Percentiles rank a stretch among this genome's conserved stretches.
These are phyloP conservation scores for Muschampia plurimacula DNA, from an alignment of 2,888 invertebrate genomes.

Conservation along the genomic window DNA sequence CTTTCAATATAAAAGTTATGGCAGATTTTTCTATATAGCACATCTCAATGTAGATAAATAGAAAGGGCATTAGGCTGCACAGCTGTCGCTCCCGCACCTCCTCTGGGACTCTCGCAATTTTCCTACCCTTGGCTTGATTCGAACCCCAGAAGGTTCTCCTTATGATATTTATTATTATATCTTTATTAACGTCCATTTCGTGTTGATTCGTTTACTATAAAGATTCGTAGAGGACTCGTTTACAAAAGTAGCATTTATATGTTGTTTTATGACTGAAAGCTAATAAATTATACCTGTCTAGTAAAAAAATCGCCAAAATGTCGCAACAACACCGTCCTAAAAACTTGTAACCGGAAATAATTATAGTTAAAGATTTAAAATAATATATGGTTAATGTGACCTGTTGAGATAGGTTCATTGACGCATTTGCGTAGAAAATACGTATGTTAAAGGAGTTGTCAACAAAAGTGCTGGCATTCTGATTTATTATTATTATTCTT, in stretches of 20 bases:
- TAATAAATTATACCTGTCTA: conserved; percentile 70
- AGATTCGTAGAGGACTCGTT: conserved; percentile 68
- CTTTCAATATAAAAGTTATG: conserved; percentile 48
- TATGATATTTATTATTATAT: conserved; percentile 83
- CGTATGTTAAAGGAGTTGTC: neutral
- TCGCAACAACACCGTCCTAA: conserved; percentile 33
- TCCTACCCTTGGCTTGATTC: conserved; percentile 83
- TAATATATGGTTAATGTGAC: neutral
- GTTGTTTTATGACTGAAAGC: conserved; percentile 64
- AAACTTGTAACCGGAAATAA: conserved; percentile 29
- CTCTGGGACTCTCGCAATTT: conserved; percentile 81
- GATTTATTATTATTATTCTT: neutral
- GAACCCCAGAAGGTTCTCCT: conserved; percentile 77
- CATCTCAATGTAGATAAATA: conserved; percentile 80
- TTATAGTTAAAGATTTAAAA: neutral
- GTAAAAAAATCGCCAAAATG: conserved; percentile 60
- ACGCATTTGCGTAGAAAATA: neutral
- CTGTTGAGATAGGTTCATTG: neutral
- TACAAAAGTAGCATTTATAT: conserved; percentile 66
- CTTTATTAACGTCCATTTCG: conserved; percentile 79
- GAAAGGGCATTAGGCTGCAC: conserved; percentile 78
- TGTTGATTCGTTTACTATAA: conserved; percentile 71
- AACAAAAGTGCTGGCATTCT: neutral
- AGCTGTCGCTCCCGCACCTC: conserved; percentile 77
- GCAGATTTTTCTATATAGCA: conserved; percentile 54